A percentile compares a stretch with the other conserved stretches of the same genome.
These are phyloP conservation scores for Drosophila bipectinata DNA, from an alignment of 1,140 invertebrate genomes.

Conservation along the genomic window DNA sequence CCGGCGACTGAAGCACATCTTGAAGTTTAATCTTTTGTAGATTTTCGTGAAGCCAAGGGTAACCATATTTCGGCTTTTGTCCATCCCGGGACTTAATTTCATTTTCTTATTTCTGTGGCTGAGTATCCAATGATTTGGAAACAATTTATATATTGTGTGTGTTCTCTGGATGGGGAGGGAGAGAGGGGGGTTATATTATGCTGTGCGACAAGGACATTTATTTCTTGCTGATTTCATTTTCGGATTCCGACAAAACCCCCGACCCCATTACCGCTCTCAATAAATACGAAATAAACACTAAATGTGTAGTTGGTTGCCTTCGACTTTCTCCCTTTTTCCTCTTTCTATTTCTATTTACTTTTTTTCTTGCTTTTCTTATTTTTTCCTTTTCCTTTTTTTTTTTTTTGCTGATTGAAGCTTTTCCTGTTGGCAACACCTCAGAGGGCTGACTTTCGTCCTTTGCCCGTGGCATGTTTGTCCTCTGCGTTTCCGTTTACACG, in stretches of 20 bases:
- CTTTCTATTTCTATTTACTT: background rate
- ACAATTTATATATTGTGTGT: constrained; percentile 72
- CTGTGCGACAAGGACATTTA: constrained; percentile 70
- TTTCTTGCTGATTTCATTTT: constrained; percentile 77
- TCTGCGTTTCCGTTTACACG: constrained; percentile 46
- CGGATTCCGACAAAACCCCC: constrained; percentile 15
- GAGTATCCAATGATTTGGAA: constrained; percentile 78
- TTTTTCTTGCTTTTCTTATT: background rate
- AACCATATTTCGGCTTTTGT: constrained; percentile 20
- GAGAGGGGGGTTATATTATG: constrained; percentile 38
- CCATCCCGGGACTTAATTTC: constrained; percentile 69
- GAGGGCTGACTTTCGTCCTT: constrained; percentile 72
- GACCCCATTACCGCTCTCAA: constrained; percentile 50
- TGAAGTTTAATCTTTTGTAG: constrained; percentile 1
- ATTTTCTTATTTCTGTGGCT: constrained; percentile 75
- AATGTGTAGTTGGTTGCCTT: constrained; percentile 71
- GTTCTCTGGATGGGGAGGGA: background rate
- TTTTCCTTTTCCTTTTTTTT: constrained; percentile 14
- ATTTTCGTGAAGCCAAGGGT: constrained; percentile 2
- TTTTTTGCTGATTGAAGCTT: constrained; percentile 76
- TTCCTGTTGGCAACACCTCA: constrained; percentile 77
- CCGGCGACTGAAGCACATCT: background rate
- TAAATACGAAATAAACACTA: constrained; percentile 81
- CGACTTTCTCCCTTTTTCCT: constrained; percentile 2
- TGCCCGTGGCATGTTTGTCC: constrained; percentile 75